phyloP scores from a whole-genome alignment of 2,113 vertebrate species.

The Galeopterus variegatus region DNA sequence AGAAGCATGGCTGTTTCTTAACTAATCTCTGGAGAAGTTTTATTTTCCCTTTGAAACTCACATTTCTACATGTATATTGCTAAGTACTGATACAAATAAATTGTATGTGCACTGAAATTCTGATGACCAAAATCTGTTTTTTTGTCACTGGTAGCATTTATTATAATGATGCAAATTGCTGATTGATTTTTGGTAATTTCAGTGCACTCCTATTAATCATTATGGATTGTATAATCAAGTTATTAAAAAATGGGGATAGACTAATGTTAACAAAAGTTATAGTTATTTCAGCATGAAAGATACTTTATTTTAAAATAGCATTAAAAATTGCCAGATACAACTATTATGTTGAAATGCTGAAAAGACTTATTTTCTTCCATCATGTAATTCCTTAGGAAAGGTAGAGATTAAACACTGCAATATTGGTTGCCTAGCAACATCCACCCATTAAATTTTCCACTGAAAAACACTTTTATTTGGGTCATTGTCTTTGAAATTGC shows the following conservation, averaged over 20 bases:
- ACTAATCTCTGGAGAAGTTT: conserved; percentile 24
- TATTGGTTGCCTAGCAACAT: conserved; percentile 74
- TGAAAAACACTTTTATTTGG: conserved; percentile 60
- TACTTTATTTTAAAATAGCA: conserved; percentile 27
- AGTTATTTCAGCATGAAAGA: conserved; percentile 30
- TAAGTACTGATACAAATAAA: conserved; percentile 68
- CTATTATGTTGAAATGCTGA: conserved; percentile 45
- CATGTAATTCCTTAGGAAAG: conserved; percentile 48
- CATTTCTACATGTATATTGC: conserved; percentile 40
- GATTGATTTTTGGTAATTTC: conserved; percentile 32
- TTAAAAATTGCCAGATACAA: conserved; percentile 29
- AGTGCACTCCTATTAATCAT: background rate
- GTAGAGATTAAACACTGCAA: conserved; percentile 64
- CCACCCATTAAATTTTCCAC: conserved; percentile 32
- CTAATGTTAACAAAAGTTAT: background rate
- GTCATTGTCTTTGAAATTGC: conserved; percentile 68
- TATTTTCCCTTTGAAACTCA: conserved; percentile 62
- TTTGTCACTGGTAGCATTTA: background rate
- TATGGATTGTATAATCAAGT: background rate
- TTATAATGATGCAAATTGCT: background rate
- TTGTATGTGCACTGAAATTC: conserved; percentile 61
- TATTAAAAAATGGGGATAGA: background rate
- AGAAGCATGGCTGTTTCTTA: conserved; percentile 12
- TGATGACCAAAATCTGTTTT: conserved; percentile 67
- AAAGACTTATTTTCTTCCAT: conserved; percentile 65